Evolutionary conservation across 2,113 vertebrate genomes (phyloP), one percentile per base, ranked within the genome.

Genomic region (Mirza zaza): DNA sequence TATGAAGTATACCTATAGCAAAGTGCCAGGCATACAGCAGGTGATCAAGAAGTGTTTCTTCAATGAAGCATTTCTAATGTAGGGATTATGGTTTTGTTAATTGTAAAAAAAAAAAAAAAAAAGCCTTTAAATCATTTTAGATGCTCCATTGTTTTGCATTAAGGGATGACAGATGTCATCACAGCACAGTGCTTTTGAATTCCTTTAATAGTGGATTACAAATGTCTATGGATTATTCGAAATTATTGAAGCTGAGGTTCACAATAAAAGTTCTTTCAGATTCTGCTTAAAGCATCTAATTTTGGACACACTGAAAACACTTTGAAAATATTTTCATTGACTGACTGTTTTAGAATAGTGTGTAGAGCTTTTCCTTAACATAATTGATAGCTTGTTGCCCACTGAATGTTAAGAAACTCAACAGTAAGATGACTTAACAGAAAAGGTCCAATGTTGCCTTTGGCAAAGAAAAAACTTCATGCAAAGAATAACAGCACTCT

Each of bases 391-490:
- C 82, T 90, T 79, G 34, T 55, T 0, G 0, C 61, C 63, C 48
- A 87, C 10, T 34, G 65, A 86, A 87, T 94, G 90, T 97, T 91
- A 98, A 90, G 34, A 34, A 97, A 89, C 57, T 96, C 48, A 73
- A 18, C 12, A 45, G 45, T 73, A 91, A 89, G 61, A 88, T 29
- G 57, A 95, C 67, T 91, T 90, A 55, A 91, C 6, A 86, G 17
- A 88, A 96, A 98, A 98, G 82, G 70, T 96, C 83, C 97, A 86
- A 98, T 68, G 0, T 9, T 5, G 88, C 70, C 94, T 94, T 90
- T 57, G 52, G 88, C 15, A 20, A 97, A 97, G 59, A 68, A 25
- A 34, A 42, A 97, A 80, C 57, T 92, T n/a, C 25, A 63, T 20
- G 48, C 34, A 90, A 94, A 85, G 57, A 94, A 71, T 77, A 90